These are phyloP conservation scores for Smutsia gigantea DNA, from an alignment of 2,797 vertebrate species.

Conservation along the genomic window DNA sequence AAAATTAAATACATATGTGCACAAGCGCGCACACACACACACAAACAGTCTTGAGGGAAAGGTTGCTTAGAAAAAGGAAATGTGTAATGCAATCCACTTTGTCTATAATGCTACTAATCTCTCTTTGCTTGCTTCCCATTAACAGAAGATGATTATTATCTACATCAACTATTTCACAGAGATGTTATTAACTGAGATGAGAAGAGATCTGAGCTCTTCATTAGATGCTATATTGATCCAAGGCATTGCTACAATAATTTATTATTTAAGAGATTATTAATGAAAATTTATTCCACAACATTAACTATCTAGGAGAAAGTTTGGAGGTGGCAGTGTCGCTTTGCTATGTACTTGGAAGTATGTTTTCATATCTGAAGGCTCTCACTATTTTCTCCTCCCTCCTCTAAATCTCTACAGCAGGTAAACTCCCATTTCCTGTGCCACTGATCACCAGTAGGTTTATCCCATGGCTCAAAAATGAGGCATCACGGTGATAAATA, in stretches of 20 bases:
- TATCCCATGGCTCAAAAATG: background rate
- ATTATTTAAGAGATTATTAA: constrained; percentile 35
- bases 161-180: background rate
- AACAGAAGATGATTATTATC: background rate
- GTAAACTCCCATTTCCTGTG: background rate
- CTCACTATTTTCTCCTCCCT: background rate
- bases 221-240: background rate
- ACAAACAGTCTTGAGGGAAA: background rate
- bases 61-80: background rate
- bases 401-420: background rate
- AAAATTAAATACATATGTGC: background rate
- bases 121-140: background rate
- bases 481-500: constrained; percentile 1
- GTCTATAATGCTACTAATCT: background rate
- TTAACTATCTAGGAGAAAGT: background rate
- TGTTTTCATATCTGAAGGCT: background rate
- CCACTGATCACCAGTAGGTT: background rate
- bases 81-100: background rate
- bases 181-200: constrained; percentile 17
- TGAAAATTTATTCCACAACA: constrained; percentile 1
- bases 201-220: background rate
- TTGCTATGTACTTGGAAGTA: background rate
- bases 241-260: background rate
- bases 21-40: background rate
- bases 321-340: background rate